Base-by-base conservation (phyloP, 2,888 invertebrate genomes). In the Orthonychiurus folsomi region DNA sequence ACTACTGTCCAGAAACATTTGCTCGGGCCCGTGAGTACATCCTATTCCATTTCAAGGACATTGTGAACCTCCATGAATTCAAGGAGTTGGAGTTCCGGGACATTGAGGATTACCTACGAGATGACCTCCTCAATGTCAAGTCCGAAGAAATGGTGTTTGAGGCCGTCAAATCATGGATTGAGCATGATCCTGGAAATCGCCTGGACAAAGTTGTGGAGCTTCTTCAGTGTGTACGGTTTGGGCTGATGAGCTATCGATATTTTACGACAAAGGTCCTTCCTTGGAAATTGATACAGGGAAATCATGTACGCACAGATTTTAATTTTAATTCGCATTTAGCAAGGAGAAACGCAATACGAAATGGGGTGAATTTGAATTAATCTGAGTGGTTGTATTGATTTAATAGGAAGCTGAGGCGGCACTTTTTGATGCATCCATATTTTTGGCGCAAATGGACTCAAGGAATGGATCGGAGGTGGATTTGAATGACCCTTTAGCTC, bases 111-210 rank as follows among this genome's bases (percentile, higher is more conserved):
- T 81, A 88, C 66, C 78, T 88, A 57, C 77, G 79, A 59, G 85
- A 87, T 73, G 88, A 89, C 74, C 83, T 85, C 73, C 77, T 89
- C 57, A 88, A 88, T 76, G 84, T 86, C 23, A 81, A 82, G 65
- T 83, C 82, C 71, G 89, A 89, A 78, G 86, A 87, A 76, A 80
- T 83, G 63, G 86, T 87, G 50, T 88, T 87, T 76, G 85, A 86
- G 75, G 86, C 86, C 2, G 80, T 87, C 20, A 82, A 84, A 75
- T 81, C 80, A 57, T 89, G 89, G 89, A 78, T 86, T 26, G 83
- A 85, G 73, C 80, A 81, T 69, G 81, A 84, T 64, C 76, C 81
- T 24, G 78, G 78, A 55, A 80, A 79, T 61, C 79, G 87, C 72
- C 80, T 78, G 72, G 75, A 76, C 28, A 78, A 81, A 74, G 77